Evolutionary conservation across 53 echinoderm and acorn worm species (phyloP).

Genomic region (Antedon mediterranea): DNA sequence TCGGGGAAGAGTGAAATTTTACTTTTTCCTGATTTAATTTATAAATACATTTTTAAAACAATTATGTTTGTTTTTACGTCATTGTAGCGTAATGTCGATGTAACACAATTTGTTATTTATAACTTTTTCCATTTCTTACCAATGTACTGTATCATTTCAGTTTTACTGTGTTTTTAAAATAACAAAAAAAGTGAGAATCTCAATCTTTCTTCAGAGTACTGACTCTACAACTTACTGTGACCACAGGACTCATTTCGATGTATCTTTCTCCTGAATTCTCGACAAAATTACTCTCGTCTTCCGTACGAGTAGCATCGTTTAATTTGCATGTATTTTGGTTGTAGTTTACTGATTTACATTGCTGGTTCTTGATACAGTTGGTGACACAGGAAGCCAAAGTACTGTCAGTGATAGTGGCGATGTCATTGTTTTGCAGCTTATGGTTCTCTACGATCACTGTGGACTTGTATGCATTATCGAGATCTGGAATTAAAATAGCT

Average conservation of each 20-base stretch:
- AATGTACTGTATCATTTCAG: too few relatives aligned
- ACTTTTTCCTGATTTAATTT: too few relatives aligned
- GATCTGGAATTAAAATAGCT: neutral
- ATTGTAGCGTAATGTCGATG: too few relatives aligned
- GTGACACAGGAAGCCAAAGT: neutral
- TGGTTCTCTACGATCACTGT: neutral
- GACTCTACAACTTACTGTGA: neutral
- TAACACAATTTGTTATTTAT: too few relatives aligned
- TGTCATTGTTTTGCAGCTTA: neutral
- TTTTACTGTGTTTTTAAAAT: too few relatives aligned
- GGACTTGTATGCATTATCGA: neutral
- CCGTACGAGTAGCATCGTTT: neutral
- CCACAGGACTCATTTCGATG: neutral
- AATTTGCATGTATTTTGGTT: neutral
- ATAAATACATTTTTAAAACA: too few relatives aligned
- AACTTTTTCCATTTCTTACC: too few relatives aligned
- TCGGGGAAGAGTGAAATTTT: too few relatives aligned
- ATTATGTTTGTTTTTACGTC: too few relatives aligned
- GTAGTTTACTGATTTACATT: neutral
- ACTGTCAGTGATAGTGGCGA: neutral
- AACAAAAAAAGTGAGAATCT: too few relatives aligned
- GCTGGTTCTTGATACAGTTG: neutral
- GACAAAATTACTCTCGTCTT: neutral
- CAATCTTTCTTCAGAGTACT: too few relatives aligned
- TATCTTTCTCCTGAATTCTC: neutral